Percentiles rank a stretch among this genome's conserved stretches.
Evolutionary conservation across 2,888 invertebrate genomes (phyloP).

Genomic region (Pseudeuparius sepicola): DNA sequence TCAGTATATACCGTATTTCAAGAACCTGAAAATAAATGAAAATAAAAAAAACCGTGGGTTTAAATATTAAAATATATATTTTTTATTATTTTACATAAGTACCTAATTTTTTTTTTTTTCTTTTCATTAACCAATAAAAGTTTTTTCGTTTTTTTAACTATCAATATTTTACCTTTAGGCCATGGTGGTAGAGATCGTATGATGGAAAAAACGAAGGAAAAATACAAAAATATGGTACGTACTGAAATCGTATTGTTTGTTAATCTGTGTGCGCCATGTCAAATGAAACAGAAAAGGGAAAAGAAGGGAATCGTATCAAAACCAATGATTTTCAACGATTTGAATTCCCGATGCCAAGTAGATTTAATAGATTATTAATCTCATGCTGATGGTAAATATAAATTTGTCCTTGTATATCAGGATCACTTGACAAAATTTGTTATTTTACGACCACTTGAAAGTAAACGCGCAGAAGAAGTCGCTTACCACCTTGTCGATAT

Average conservation of each 20-base stretch:
- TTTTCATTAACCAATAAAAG: too few species aligned
- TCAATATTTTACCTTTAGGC: too few species aligned
- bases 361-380: conserved; percentile 32
- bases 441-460: conserved; percentile 23
- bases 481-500: conserved; percentile 24
- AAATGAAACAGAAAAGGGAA: conserved; percentile 27
- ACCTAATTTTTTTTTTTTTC: too few species aligned
- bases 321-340: conserved; percentile 9
- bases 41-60: too few species aligned
- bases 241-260: conserved; percentile 14
- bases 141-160: too few species aligned
- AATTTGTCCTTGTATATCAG: conserved; percentile 19
- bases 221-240: conserved; percentile 15
- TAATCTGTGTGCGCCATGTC: conserved; percentile 18
- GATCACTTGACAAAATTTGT: conserved; percentile 25
- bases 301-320: too few species aligned
- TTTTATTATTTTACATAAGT: too few species aligned
- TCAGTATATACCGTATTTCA: too few species aligned
- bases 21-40: too few species aligned
- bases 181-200: conserved; percentile 28
- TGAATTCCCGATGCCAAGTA: conserved; percentile 31
- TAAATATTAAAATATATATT: too few species aligned
- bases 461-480: conserved; percentile 25
- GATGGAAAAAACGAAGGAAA: conserved; percentile 20
- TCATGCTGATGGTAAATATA: conserved; percentile 21